Evolutionary conservation across 1,140 invertebrate genomes (phyloP).

Genomic region (Eubasilissa regina): DNA sequence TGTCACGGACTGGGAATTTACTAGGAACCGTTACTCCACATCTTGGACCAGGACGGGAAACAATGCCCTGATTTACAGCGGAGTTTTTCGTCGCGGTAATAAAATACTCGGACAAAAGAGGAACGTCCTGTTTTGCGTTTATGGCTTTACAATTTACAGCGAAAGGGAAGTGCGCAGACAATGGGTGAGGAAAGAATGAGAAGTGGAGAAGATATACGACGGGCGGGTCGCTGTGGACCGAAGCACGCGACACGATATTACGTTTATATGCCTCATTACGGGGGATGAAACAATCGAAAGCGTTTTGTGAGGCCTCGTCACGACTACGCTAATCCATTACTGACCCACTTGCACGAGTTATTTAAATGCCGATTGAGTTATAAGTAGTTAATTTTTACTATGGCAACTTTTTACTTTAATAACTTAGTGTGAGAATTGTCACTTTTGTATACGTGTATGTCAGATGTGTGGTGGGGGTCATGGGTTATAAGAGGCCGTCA

Average conservation of each 20-base stretch:
- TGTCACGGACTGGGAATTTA: constrained; percentile 19
- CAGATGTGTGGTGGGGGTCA: too few relatives aligned
- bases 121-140: constrained; percentile 32
- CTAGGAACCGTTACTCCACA: constrained; percentile 23
- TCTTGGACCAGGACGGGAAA: constrained; percentile 1
- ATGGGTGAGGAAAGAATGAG: constrained; percentile 41
- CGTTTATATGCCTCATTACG: constrained; percentile 7
- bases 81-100: constrained; percentile 34
- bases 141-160: constrained; percentile 50
- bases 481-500: too few relatives aligned
- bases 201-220: constrained; percentile 41
- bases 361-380: too few relatives aligned
- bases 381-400: too few relatives aligned
- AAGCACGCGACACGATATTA: constrained; percentile 38
- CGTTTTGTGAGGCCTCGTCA: background rate
- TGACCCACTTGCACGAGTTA: too few relatives aligned
- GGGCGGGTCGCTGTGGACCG: background rate
- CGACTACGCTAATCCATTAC: too few relatives aligned
- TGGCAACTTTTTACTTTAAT: too few relatives aligned
- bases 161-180: constrained; percentile 49
- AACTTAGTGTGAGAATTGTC: too few relatives aligned
- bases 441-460: too few relatives aligned
- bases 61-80: constrained; percentile 48
- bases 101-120: constrained; percentile 36
- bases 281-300: constrained; percentile 11